Conservation (phyloP, 2,113 vertebrate species). For the Formicarius rufipectus region DNA sequence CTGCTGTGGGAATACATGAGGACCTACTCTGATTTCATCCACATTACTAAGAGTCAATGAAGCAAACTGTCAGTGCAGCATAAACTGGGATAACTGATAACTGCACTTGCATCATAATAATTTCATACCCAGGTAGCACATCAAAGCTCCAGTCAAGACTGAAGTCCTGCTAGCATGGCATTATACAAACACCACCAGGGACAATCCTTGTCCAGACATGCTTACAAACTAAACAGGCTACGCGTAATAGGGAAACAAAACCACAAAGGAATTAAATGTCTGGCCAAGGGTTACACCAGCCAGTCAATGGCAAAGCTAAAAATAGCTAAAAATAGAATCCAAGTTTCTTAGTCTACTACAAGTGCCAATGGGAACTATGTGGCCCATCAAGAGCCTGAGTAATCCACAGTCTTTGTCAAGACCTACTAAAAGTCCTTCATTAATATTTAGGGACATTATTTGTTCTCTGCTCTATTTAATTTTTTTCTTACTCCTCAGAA, state of each 20-base stretch:
- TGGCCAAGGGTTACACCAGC: constrained; percentile 8
- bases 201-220: neutral
- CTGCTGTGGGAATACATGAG: neutral
- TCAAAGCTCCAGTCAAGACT: neutral
- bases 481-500: neutral
- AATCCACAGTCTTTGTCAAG: constrained; percentile 2
- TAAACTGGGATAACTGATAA: neutral
- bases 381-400: neutral
- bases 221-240: constrained; percentile 34
- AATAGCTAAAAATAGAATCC: constrained; percentile 25
- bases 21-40: neutral
- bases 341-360: constrained; percentile 10
- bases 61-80: neutral
- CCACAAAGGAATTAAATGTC: constrained; percentile 11
- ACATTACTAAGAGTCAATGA: neutral
- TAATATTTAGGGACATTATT: neutral
- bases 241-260: constrained; percentile 9
- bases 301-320: constrained; percentile 22
- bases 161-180: neutral
- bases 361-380: neutral
- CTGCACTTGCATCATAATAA: neutral
- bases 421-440: neutral
- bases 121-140: neutral
- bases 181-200: neutral
- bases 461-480: neutral